These are phyloP conservation scores for Psittacus erithacus DNA, from an alignment of 2,113 vertebrate genomes.

Conservation along the genomic window DNA sequence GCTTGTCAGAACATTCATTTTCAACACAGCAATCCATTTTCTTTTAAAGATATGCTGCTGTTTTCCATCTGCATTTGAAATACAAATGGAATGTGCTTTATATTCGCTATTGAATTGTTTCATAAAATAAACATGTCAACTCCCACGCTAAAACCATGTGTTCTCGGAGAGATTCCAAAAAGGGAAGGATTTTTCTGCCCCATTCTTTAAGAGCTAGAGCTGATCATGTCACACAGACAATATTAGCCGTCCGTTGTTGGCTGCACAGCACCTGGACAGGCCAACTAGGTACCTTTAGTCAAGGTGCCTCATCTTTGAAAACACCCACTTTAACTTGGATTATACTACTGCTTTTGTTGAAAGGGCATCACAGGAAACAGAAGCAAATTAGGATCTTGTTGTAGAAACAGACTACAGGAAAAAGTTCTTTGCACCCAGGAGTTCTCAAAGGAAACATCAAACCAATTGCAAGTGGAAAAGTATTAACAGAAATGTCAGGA, in stretches of 20 bases:
- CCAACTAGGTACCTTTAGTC: background rate
- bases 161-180: background rate
- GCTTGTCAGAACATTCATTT: background rate
- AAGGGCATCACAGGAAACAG: background rate
- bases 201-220: background rate
- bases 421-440: background rate
- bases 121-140: background rate
- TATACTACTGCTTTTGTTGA: background rate
- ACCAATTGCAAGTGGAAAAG: background rate
- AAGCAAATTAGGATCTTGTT: background rate
- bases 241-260: background rate
- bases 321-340: background rate
- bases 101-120: background rate
- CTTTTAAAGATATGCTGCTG: background rate
- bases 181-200: background rate
- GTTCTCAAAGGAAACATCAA: background rate
- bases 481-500: background rate
- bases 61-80: background rate
- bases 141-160: background rate
- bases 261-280: rapidly evolving
- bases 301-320: background rate
- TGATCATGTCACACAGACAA: background rate
- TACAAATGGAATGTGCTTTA: background rate
- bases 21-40: background rate
- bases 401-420: background rate